These are phyloP conservation scores for Xestia c-nigrum DNA, from an alignment of 2,888 invertebrate species.

Conservation along the genomic window DNA sequence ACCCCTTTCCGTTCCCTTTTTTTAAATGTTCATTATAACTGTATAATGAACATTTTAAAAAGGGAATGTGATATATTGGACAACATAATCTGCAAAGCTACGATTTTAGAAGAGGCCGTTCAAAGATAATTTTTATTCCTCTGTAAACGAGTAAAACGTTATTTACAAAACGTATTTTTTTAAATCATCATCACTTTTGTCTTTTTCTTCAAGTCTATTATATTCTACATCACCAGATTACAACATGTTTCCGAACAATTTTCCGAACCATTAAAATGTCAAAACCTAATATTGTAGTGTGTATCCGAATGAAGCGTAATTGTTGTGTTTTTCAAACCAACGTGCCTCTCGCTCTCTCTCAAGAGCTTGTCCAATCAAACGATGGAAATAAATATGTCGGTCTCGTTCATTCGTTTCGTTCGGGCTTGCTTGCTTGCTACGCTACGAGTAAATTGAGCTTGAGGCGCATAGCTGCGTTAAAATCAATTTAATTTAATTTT, in stretches of 20 bases:
- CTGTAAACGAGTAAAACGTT: not conserved
- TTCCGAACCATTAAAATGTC: constrained; percentile 5
- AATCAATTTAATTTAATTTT: constrained; percentile 72
- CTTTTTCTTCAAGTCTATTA: not conserved
- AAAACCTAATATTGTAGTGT: constrained; percentile 6
- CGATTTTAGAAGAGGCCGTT: not conserved
- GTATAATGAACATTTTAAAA: no score
- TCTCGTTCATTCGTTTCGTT: constrained; percentile 75
- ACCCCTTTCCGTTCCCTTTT: no score
- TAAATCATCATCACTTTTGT: not conserved
- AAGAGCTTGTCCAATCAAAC: constrained; percentile 66
- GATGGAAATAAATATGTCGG: constrained; percentile 70
- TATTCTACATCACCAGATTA: not conserved
- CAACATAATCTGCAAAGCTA: not conserved
- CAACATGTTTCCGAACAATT: not conserved
- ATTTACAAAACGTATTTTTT: not conserved
- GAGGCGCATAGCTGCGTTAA: constrained; percentile 65
- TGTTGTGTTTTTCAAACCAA: constrained; percentile 73
- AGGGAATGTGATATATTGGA: no score
- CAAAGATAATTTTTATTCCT: not conserved
- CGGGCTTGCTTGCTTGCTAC: constrained; percentile 62
- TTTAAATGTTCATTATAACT: no score
- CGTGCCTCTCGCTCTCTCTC: constrained; percentile 73
- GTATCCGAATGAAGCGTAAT: constrained; percentile 72
- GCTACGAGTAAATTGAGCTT: constrained; percentile 61